phyloP scores from a whole-genome alignment of 1,140 invertebrate species.

The Elysia chlorotica region DNA sequence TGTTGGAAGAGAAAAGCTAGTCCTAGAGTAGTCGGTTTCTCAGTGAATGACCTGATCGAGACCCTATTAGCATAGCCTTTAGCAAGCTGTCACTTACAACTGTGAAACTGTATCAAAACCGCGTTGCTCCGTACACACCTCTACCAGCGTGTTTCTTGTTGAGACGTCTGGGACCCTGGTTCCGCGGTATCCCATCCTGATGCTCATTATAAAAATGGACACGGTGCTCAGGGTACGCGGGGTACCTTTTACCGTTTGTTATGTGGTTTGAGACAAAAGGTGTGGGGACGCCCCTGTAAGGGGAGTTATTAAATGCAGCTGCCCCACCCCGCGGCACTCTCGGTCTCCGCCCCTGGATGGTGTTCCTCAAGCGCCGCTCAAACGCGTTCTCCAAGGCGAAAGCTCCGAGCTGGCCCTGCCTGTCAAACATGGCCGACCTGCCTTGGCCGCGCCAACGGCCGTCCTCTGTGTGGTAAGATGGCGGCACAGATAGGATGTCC shows the following conservation, averaged over 20 bases:
- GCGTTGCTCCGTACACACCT: too few relatives aligned
- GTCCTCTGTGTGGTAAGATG: slow-evolving; percentile 31
- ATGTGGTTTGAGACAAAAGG: neutral
- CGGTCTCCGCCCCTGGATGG: neutral
- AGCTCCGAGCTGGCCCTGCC: slow-evolving; percentile 21
- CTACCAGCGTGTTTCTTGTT: too few relatives aligned
- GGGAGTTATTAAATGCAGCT: too few relatives aligned
- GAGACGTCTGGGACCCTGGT: too few relatives aligned
- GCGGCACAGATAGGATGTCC: slow-evolving; percentile 19
- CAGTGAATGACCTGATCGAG: too few relatives aligned
- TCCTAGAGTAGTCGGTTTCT: too few relatives aligned
- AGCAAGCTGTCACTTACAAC: too few relatives aligned
- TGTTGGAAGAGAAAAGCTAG: too few relatives aligned
- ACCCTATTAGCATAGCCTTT: too few relatives aligned
- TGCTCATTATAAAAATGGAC: too few relatives aligned
- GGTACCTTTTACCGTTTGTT: neutral
- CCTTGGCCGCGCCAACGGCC: neutral
- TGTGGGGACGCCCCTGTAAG: neutral
- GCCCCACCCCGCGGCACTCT: neutral
- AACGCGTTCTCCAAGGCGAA: slow-evolving; percentile 27
- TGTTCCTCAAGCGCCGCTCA: slow-evolving; percentile 30
- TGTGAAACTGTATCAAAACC: too few relatives aligned
- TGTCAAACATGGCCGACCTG: slow-evolving; percentile 24
- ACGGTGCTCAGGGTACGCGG: neutral
- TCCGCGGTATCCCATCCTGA: too few relatives aligned